Conservation (phyloP, 2,797 vertebrate species). For the Siniperca undulata region DNA sequence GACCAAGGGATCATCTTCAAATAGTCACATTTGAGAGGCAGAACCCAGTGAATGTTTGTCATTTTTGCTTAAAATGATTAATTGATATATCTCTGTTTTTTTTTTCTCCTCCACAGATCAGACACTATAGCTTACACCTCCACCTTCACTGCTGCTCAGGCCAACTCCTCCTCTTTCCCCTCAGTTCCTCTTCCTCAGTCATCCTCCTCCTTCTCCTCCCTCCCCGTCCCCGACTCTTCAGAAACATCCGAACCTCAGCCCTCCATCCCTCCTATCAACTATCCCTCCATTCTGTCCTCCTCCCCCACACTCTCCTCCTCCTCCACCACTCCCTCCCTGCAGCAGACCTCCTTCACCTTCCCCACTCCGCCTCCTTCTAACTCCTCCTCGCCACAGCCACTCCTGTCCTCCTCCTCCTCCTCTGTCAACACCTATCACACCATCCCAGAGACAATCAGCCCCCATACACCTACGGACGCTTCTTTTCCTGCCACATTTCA, state of each 20-base stretch:
- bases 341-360: slow-evolving; percentile 69
- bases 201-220: slow-evolving; percentile 66
- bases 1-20: too few relatives aligned
- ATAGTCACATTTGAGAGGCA: background rate
- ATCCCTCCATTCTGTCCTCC: slow-evolving; percentile 67
- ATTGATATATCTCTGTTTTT: background rate
- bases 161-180: slow-evolving; percentile 74
- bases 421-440: slow-evolving; percentile 62
- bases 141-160: slow-evolving; percentile 73
- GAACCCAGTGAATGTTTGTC: background rate
- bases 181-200: slow-evolving; percentile 76
- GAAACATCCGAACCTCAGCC: slow-evolving; percentile 45
- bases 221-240: slow-evolving; percentile 46
- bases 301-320: slow-evolving; percentile 61
- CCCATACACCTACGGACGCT: slow-evolving; percentile 62
- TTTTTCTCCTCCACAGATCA: slow-evolving; percentile 71
- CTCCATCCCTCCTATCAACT: slow-evolving; percentile 59
- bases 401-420: slow-evolving; percentile 61
- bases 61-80: background rate
- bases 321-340: slow-evolving; percentile 61
- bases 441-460: slow-evolving; percentile 63
- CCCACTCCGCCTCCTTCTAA: slow-evolving; percentile 68
- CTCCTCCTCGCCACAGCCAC: slow-evolving; percentile 72
- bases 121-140: slow-evolving; percentile 67
- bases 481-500: slow-evolving; percentile 61